Conservation (phyloP, 2,888 invertebrate genomes). For the Mythimna albipuncta region DNA sequence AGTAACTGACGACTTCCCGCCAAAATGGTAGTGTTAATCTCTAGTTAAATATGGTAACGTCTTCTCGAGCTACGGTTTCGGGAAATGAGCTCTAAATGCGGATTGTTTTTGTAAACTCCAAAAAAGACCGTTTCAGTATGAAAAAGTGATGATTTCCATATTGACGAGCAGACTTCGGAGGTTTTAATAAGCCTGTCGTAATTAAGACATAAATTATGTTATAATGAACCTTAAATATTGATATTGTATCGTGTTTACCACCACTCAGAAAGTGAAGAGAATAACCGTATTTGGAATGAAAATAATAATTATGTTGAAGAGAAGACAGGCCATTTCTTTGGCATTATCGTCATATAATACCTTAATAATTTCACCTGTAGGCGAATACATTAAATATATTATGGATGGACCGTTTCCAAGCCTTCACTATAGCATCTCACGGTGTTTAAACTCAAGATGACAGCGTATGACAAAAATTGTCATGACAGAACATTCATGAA, state of each 20-base stretch:
- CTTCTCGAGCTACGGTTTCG: conserved; percentile 72
- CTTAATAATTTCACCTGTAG: conserved; percentile 31
- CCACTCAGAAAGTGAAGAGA: not conserved
- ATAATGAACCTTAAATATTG: conserved; percentile 10
- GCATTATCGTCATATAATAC: not conserved
- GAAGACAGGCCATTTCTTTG: conserved; percentile 9
- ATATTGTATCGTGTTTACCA: not conserved
- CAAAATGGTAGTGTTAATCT: conserved; percentile 83
- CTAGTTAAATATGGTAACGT: conserved; percentile 82
- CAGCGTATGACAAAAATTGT: conserved; percentile 52
- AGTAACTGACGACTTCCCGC: conserved; percentile 84
- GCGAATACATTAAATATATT: conserved; percentile 13
- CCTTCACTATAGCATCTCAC: conserved; percentile 31
- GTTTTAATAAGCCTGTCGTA: conserved; percentile 13
- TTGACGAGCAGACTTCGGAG: conserved; percentile 15
- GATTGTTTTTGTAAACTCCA: conserved; percentile 76
- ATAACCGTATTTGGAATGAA: conserved; percentile 7
- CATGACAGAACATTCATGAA: conserved; percentile 63
- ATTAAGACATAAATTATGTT: conserved; percentile 14
- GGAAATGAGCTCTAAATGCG: conserved; percentile 81
- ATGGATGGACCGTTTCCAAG: conserved; percentile 13
- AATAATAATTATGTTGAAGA: conserved; percentile 14
- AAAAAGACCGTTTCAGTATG: conserved; percentile 50
- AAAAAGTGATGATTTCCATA: conserved; percentile 43
- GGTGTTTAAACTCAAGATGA: conserved; percentile 57